phyloP scores from a whole-genome alignment of 2,113 vertebrate genomes.

The Talpa occidentalis region DNA sequence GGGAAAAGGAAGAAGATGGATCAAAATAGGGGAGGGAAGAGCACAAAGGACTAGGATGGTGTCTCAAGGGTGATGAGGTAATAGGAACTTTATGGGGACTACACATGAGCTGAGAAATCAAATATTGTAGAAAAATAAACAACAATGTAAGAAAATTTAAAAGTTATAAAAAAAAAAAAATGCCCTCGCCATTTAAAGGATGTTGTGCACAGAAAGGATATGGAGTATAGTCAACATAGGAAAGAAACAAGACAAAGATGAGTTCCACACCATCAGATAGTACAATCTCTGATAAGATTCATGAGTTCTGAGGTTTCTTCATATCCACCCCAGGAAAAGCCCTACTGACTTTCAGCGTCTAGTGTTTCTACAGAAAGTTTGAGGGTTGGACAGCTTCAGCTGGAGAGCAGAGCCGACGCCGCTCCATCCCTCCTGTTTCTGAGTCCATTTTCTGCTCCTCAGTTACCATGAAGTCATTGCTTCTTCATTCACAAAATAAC shows the following conservation, averaged over 20 bases:
- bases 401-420: background rate
- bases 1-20: no score
- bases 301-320: background rate
- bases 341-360: background rate
- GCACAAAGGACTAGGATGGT: no score
- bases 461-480: background rate
- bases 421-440: background rate
- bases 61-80: no score
- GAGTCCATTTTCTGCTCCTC: background rate
- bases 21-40: no score
- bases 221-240: background rate
- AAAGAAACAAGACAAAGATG: background rate
- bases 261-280: background rate
- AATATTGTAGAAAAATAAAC: no score
- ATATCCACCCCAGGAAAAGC: background rate
- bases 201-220: background rate
- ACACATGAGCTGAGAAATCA: no score
- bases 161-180: background rate
- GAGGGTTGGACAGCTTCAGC: no score
- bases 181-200: background rate
- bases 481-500: background rate
- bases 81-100: no score
- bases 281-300: background rate
- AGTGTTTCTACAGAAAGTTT: fast-evolving
- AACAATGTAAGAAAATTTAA: background rate